Conservation (phyloP, 2,113 vertebrate species). For the Myrmophylax atrothorax region DNA sequence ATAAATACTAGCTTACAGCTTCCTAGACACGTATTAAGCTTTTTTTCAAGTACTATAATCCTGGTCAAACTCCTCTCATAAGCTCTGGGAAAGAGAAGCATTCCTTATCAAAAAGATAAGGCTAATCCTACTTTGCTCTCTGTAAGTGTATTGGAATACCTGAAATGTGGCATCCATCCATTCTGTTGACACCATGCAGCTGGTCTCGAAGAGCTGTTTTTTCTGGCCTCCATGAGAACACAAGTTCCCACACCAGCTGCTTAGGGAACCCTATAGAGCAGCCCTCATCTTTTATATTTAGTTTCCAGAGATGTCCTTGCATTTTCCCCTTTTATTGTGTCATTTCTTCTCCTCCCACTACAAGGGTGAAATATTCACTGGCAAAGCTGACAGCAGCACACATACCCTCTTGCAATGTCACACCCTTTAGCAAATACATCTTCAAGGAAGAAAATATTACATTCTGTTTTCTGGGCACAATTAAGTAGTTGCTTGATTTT, state of each 20-base stretch:
- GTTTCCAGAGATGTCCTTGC: not conserved
- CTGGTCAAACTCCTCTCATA: not conserved
- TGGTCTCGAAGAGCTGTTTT: not conserved
- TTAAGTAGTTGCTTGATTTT: not conserved
- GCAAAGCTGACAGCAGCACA: not conserved
- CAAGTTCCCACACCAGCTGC: not conserved
- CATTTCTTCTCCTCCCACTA: not conserved
- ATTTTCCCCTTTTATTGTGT: not conserved
- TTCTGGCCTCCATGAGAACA: not conserved
- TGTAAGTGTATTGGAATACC: not conserved
- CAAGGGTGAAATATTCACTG: not conserved
- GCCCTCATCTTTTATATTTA: not conserved
- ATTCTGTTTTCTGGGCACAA: not conserved
- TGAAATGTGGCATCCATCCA: not conserved
- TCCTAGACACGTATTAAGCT: not conserved
- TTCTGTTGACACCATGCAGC: not conserved
- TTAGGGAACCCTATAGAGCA: not conserved
- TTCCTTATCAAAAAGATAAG: not conserved
- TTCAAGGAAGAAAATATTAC: not conserved
- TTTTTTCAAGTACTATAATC: not conserved
- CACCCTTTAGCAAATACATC: not conserved
- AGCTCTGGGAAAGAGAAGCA: not conserved
- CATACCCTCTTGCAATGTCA: not conserved
- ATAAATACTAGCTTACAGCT: not conserved
- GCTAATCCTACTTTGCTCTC: not conserved